These are phyloP conservation scores for Daubentonia madagascariensis DNA, from an alignment of 2,113 vertebrate species.

Conservation along the genomic window DNA sequence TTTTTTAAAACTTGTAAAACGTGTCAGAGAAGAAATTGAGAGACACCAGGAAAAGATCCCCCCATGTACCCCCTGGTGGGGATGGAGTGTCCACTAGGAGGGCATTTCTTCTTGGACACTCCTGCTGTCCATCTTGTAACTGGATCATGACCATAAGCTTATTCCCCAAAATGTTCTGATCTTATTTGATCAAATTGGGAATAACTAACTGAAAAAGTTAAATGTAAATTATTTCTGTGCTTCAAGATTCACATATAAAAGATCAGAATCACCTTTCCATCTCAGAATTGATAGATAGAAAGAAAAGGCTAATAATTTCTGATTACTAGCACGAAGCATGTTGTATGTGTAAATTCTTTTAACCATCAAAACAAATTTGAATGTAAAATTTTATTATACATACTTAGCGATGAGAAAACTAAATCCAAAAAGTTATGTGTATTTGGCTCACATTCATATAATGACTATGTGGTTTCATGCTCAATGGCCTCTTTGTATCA, in stretches of 20 bases:
- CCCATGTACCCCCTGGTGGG: accelerated
- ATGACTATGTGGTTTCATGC: background rate
- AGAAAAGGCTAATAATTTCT: background rate
- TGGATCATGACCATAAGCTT: background rate
- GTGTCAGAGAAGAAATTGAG: background rate
- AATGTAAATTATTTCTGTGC: background rate
- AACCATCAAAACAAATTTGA: background rate
- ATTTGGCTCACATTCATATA: background rate
- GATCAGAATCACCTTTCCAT: background rate
- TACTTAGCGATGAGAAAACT: background rate
- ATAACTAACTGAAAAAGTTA: background rate
- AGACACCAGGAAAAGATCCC: background rate
- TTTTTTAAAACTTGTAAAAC: background rate
- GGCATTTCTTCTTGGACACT: too few relatives aligned
- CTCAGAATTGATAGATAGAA: background rate
- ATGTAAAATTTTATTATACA: background rate
- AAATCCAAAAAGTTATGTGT: too few relatives aligned
- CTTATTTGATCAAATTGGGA: background rate
- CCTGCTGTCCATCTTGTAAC: too few relatives aligned
- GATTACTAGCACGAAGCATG: too few relatives aligned
- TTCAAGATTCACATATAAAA: background rate
- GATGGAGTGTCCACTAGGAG: accelerated
- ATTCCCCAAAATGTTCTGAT: background rate
- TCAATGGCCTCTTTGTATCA: background rate
- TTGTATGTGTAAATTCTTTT: background rate